Evolutionary conservation across 2,888 invertebrate genomes (phyloP).

Genomic region (Drosophila subquinaria): DNA sequence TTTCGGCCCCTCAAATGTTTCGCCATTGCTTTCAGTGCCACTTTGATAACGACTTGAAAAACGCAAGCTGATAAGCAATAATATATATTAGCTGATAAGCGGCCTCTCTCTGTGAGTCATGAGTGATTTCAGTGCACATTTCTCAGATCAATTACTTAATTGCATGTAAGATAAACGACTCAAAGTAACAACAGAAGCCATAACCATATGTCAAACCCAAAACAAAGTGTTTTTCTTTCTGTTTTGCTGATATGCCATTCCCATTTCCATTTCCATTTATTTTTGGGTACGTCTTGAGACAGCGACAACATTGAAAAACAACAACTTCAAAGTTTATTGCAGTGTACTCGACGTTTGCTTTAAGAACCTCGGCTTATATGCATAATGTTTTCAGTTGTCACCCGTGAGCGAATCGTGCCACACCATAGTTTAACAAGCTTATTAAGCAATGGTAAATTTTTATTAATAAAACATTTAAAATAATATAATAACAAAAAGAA

Average conservation of each 20-base stretch:
- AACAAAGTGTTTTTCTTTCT: conserved; percentile 13
- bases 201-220: conserved; percentile 29
- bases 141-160: conserved; percentile 21
- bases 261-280: conserved; percentile 10
- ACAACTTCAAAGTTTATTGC: neutral
- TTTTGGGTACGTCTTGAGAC: neutral
- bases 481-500: neutral
- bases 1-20: neutral
- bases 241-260: conserved; percentile 22
- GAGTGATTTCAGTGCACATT: too few species aligned
- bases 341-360: conserved; percentile 12
- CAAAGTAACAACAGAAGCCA: neutral
- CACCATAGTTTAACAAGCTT: neutral
- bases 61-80: conserved; percentile 11
- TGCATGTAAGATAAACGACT: conserved; percentile 16
- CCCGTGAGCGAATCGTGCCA: conserved; percentile 9
- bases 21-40: conserved; percentile 4
- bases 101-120: conserved; percentile 1
- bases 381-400: conserved; percentile 20
- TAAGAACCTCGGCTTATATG: conserved; percentile 24
- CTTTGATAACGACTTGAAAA: neutral
- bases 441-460: neutral
- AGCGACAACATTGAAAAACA: neutral
- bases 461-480: neutral
- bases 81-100: conserved; percentile 23